Evolutionary conservation across 2,888 invertebrate genomes (phyloP), one percentile per base, ranked within the genome.

Genomic region (Exephanes ischioxanthus): DNA sequence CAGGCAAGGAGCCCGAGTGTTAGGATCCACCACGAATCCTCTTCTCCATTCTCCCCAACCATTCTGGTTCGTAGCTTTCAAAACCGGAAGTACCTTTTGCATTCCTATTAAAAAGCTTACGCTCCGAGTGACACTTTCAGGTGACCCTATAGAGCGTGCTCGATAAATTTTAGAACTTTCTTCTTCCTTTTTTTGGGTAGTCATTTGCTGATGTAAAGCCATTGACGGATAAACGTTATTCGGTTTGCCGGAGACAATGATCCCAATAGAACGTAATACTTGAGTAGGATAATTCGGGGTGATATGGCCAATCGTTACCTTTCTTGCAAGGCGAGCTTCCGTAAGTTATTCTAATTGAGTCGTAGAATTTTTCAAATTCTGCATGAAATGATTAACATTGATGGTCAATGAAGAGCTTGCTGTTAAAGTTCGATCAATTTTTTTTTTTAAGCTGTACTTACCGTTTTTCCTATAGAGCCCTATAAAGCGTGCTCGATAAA

Each of bases 21-120:
- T 22, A 37, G 33, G 67, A 37, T 48, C 68, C 51, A 22, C 68
- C 55, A 22, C 58, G 30, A 53, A 67, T 67, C 16, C 75, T 63
- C 75, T 67, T 61, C 77, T 63, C 55, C 33, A 30, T 53, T 58
- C 41, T 37, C 30, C 63, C 51, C 58, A 48, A 68, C 72, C 76
- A 72, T 75, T 84, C 87, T 88, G 84, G 84, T 89, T 88, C 88
- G 87, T 87, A 80, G 87, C 90, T 90, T 88, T 91, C 90, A 90
- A 90, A 90, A 88, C 86, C 90, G 89, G 90, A 91, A 91, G 89
- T 90, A 90, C 89, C 88, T 91, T 90, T 91, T 90, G 89, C 90
- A 90, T 91, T 91, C 88, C 88, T 88, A 89, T 89, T 89, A 89
- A 90, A 90, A 89, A 87, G 87, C 87, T 86, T 86, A 88, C 87